Evolutionary conservation across 2,113 vertebrate genomes (phyloP).

Genomic region (Eurystomus gularis): DNA sequence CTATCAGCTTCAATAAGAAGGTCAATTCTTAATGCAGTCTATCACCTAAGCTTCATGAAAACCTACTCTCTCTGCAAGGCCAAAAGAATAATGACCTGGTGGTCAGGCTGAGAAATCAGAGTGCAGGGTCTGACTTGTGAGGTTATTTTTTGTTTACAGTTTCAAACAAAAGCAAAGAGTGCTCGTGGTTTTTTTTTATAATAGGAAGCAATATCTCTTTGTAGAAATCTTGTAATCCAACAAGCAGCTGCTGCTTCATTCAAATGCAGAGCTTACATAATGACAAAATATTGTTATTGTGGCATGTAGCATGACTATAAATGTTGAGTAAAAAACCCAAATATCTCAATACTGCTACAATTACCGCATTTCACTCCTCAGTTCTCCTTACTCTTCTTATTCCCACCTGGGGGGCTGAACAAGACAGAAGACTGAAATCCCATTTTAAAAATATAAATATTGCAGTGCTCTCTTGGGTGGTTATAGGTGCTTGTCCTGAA

Average conservation of each 20-base stretch:
- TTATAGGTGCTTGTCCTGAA: slow-evolving; percentile 44
- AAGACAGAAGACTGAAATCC: not conserved
- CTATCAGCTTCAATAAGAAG: not conserved
- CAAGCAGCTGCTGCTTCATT: not conserved
- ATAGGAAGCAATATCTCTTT: not conserved
- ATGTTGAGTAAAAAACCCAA: not conserved
- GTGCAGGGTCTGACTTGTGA: not conserved
- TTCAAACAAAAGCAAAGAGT: not conserved
- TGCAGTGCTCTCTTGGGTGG: slow-evolving; percentile 9
- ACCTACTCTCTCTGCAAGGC: not conserved
- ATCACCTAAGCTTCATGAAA: not conserved
- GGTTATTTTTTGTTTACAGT: not conserved
- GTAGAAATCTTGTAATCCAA: not conserved
- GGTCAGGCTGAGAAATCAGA: not conserved
- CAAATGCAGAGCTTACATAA: not conserved
- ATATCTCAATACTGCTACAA: not conserved
- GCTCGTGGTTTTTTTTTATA: not conserved
- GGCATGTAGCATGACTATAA: not conserved
- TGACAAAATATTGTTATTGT: not conserved
- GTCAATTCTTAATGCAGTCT: not conserved
- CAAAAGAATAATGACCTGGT: not conserved
- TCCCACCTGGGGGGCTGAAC: not conserved
- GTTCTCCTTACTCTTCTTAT: not conserved
- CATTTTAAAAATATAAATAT: slow-evolving; percentile 52
- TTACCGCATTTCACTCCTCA: not conserved